Base-by-base conservation (phyloP, 53 echinoderm and acorn worm genomes). In the Mesocentrotus franciscanus region DNA sequence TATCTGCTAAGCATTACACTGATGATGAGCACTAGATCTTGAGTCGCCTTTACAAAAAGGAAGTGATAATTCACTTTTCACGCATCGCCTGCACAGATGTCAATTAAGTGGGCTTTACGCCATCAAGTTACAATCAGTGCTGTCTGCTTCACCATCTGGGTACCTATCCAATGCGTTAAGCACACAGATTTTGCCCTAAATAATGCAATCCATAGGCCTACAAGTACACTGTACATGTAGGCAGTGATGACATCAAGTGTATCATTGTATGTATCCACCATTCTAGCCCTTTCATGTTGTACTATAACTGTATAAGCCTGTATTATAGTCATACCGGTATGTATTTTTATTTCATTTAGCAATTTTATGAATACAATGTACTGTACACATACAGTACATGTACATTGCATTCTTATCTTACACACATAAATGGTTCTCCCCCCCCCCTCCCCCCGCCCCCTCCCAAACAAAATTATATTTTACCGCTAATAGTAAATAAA, bases 31-130 rank as follows among this genome's bases (percentile, higher is more conserved):
- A 11, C 81, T 81, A 36, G 42, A 39, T 81, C 81, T 42, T 42
- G 42, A 36, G 81, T 42, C 81, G 36, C 42, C 11, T 81, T 64
- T 64, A 64, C 64, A 64, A 22, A 84, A 84, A 87, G 87, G 87
- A 87, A 87, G 87, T 87, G 87, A 87, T 81, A 81, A 81, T 84
- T 87, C 87, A 87, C n/a, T 87, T 87, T 87, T 87, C 87, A 87
- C 15, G 87, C 87, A 57, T 87, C 56, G 58, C 17, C 59, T 87
- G 87, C 58, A 87, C 13, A 15, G 12, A 87, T 11, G n/a, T 26
- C 87, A 57, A 57, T 87, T 87, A 87, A 87, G 81, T 87, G 58
- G 87, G 87, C 58, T 87, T 58, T 81, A 81, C n/a, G 75, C 84
- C 84, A 84, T 84, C 20, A 84, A 84, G 84, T 24, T 18, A 57